Percentiles rank a stretch among this genome's conserved stretches.
Conservation (phyloP, 2,113 vertebrate species). For the Hucho hucho region DNA sequence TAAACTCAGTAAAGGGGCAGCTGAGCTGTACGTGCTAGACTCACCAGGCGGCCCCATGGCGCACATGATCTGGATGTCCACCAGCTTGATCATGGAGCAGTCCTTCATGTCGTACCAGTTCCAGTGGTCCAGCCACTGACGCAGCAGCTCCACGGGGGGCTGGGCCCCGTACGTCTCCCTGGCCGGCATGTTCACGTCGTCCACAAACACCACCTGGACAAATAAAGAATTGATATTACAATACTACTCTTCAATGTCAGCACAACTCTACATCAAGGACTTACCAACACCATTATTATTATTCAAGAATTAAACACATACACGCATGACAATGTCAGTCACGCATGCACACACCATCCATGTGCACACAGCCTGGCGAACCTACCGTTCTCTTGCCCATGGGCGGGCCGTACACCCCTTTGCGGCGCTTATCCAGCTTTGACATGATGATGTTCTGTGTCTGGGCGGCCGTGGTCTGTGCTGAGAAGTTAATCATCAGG, state of each 20-base stretch:
- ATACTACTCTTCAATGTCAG: too few species aligned
- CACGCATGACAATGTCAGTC: too few species aligned
- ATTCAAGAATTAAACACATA: too few species aligned
- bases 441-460: slow-evolving; percentile 92
- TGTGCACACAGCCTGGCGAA: neutral
- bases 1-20: too few species aligned
- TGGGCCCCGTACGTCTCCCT: slow-evolving; percentile 89
- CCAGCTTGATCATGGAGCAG: slow-evolving; percentile 82
- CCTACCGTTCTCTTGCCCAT: slow-evolving; percentile 85
- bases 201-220: slow-evolving; percentile 87
- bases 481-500: slow-evolving; percentile 89
- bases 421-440: slow-evolving; percentile 88
- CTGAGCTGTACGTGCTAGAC: slow-evolving; percentile 10
- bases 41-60: slow-evolving; percentile 90
- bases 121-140: slow-evolving; percentile 91
- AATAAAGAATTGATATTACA: neutral
- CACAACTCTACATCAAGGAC: too few species aligned
- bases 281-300: too few species aligned
- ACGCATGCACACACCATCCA: neutral
- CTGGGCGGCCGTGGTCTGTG: slow-evolving; percentile 89
- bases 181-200: slow-evolving; percentile 94
- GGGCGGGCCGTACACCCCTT: slow-evolving; percentile 85
- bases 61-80: slow-evolving; percentile 86
- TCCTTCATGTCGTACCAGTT: slow-evolving; percentile 93
- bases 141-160: slow-evolving; percentile 87